Conservation (phyloP, 2,888 invertebrate genomes). For the Hydroisotoma schaefferi region DNA sequence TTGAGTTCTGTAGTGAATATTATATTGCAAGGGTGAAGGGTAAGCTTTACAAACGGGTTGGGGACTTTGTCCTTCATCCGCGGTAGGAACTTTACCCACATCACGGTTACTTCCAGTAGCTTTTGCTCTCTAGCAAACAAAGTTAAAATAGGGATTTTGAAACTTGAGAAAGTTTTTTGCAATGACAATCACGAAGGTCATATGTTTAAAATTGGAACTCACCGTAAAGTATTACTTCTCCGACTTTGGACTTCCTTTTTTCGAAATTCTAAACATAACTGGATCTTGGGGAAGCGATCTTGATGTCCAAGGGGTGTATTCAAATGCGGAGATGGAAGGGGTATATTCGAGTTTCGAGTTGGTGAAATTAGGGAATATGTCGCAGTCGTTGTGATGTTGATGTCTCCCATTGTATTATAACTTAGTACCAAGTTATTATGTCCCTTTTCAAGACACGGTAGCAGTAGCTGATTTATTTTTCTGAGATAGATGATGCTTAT, state of each 20-base stretch:
- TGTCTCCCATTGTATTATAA: too few species aligned
- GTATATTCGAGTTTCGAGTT: background rate
- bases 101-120: conserved; percentile 35
- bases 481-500: too few species aligned
- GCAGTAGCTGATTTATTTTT: too few species aligned
- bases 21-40: conserved; percentile 20
- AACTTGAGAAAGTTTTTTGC: background rate
- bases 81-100: conserved; percentile 35
- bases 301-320: conserved; percentile 34
- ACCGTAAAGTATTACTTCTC: background rate
- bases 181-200: background rate
- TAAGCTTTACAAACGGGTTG: conserved; percentile 38
- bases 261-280: conserved; percentile 37
- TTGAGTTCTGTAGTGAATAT: conserved; percentile 36
- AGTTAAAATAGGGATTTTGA: background rate
- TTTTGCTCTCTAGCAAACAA: conserved; percentile 4
- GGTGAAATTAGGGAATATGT: too few species aligned
- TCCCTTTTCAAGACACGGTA: too few species aligned
- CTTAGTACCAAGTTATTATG: too few species aligned
- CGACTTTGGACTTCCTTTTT: conserved; percentile 16
- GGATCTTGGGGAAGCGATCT: conserved; percentile 28
- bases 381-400: too few species aligned
- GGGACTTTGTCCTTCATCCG: background rate
- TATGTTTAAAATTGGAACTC: background rate
- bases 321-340: too few species aligned